Conservation (phyloP, 2,888 invertebrate genomes). For the Muscina levida region DNA sequence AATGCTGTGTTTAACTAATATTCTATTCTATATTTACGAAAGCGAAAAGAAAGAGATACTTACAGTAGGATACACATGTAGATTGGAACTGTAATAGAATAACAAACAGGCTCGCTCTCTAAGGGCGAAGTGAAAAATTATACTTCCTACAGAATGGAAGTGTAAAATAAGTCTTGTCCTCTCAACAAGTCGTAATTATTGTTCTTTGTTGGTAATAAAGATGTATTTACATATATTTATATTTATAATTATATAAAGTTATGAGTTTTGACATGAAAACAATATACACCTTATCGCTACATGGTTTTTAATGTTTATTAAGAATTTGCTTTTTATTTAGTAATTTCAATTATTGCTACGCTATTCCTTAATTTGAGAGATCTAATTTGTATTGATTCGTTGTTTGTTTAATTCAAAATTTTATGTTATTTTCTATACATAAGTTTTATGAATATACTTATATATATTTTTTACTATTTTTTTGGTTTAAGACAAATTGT, state of each 20-base stretch:
- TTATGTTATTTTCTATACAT: slow-evolving; percentile 34
- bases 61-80: too few relatives aligned
- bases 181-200: neutral
- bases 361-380: neutral
- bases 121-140: too few relatives aligned
- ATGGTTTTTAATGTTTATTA: slow-evolving; percentile 24
- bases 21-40: too few relatives aligned
- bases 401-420: slow-evolving; percentile 9
- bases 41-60: too few relatives aligned
- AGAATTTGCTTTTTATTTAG: neutral
- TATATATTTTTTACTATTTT: too few relatives aligned
- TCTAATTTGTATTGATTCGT: slow-evolving; percentile 4
- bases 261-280: too few relatives aligned
- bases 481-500: slow-evolving; percentile 1
- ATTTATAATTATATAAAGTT: slow-evolving; percentile 40
- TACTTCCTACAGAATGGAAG: neutral
- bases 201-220: slow-evolving; percentile 24
- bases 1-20: too few relatives aligned
- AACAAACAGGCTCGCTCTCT: too few relatives aligned
- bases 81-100: too few relatives aligned
- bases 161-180: slow-evolving; percentile 23
- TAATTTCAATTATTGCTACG: neutral
- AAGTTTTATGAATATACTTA: too few relatives aligned
- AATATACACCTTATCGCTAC: too few relatives aligned
- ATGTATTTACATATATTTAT: neutral